Evolutionary conservation across 1,140 invertebrate species (phyloP), one percentile per base, ranked within the genome.

Genomic region (Phocides pigmalion): DNA sequence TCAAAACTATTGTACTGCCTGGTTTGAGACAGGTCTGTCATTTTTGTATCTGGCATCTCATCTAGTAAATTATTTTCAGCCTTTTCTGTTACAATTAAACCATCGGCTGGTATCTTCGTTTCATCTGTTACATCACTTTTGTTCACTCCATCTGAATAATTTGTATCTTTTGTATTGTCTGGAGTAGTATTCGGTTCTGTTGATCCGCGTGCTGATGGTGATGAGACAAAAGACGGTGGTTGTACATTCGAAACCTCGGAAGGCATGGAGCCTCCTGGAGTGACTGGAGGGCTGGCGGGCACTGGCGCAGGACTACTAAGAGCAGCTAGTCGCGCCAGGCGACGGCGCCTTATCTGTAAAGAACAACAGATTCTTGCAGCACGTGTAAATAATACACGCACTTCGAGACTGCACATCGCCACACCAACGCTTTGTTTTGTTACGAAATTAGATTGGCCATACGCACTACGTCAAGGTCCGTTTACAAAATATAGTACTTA

Each of bases 401-500:
- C 72, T 59, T 61, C 65, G 72, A 75, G 61, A 46, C 59, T 78
- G 62, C 70, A 70, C 65, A 76, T 69, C 68, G 73, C 66, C 67
- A 77, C 83, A 84, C 76, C 72, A 82, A 87, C 78, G 84, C 87
- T 90, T 90, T 90, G 88, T 90, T 90, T 90, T 90, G 88, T 90
- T 90, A 90, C 88, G 87, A 89, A 90, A 90, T 90, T 89, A 89
- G 86, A 91, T 75, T 87, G 80, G 73, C 84, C 82, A 87, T 85
- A 89, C 84, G 85, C 83, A 83, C 74, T 81, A 89, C 76, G 71
- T 80, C 78, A 85, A 81, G 80, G 78, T 74, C 72, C 81, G 76
- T 82, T 77, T 77, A 82, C 75, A 87, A 86, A 86, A 84, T 79
- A 87, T 58, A 54, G 19, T 12, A 82, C 82, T 93, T 86, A 96